These are phyloP conservation scores for Lagodon rhomboides DNA, from an alignment of 2,797 vertebrate genomes.

Conservation along the genomic window DNA sequence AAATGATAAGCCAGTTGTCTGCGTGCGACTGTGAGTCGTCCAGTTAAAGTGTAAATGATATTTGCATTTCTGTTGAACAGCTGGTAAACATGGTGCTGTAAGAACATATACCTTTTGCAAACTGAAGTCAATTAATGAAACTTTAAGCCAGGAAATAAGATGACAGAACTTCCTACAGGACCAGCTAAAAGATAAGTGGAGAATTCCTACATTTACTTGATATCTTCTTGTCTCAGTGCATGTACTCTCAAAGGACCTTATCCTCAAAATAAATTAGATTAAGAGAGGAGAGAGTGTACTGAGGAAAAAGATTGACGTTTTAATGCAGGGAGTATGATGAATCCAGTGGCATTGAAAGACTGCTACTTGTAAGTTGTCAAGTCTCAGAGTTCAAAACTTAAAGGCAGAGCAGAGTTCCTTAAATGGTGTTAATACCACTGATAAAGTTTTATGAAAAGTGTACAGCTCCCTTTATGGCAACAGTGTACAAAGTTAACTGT, in stretches of 20 bases:
- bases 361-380: not conserved
- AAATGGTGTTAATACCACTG: not conserved
- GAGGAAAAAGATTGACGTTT: too few relatives aligned
- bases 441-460: too few relatives aligned
- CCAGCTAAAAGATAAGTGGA: not conserved
- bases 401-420: not conserved
- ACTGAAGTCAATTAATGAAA: not conserved
- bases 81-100: not conserved
- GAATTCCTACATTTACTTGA: not conserved
- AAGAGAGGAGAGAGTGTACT: not conserved
- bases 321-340: not conserved
- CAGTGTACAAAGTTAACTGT: not conserved
- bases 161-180: too few relatives aligned
- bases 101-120: not conserved
- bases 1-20: constrained; percentile 7
- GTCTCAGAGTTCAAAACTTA: not conserved
- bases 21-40: not conserved
- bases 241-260: not conserved
- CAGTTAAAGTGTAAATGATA: not conserved
- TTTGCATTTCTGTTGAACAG: not conserved
- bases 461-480: not conserved
- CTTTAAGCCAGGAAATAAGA: not conserved
- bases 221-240: not conserved
- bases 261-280: not conserved
- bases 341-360: not conserved